These are phyloP conservation scores for Paratilapia polleni DNA, from an alignment of 2,113 vertebrate species.

Conservation along the genomic window DNA sequence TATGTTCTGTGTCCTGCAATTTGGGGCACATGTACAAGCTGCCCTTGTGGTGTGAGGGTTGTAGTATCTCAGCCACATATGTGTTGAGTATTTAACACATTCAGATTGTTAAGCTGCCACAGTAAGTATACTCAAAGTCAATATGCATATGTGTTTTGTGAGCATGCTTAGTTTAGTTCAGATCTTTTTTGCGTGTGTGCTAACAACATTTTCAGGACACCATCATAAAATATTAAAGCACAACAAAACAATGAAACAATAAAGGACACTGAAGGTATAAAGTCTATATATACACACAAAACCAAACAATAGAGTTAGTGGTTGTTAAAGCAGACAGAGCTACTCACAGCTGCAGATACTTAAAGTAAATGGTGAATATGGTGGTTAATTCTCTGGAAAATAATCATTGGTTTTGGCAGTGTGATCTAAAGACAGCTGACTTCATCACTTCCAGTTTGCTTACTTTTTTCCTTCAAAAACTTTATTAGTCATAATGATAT, in stretches of 20 bases:
- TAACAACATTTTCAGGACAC: neutral
- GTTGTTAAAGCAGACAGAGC: too few relatives aligned
- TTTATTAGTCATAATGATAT: neutral
- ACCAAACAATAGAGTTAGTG: neutral
- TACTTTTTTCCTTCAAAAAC: too few relatives aligned
- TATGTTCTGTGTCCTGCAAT: neutral
- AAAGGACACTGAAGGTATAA: neutral
- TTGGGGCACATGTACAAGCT: neutral
- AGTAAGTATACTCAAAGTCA: neutral
- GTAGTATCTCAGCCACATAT: neutral
- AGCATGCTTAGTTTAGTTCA: neutral
- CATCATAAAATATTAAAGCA: neutral
- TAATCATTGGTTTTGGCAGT: too few relatives aligned
- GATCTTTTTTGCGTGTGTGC: neutral
- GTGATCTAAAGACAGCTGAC: too few relatives aligned
- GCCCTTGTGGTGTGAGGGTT: neutral
- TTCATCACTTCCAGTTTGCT: too few relatives aligned
- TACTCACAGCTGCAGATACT: too few relatives aligned
- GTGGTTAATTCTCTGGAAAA: too few relatives aligned
- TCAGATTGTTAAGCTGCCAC: neutral
- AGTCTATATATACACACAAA: neutral
- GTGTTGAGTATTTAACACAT: neutral
- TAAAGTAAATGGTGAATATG: too few relatives aligned
- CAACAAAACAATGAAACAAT: neutral
- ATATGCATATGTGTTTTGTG: neutral